Evolutionary conservation across 1,140 invertebrate species (phyloP).

Genomic region (Cherax quadricarinatus): DNA sequence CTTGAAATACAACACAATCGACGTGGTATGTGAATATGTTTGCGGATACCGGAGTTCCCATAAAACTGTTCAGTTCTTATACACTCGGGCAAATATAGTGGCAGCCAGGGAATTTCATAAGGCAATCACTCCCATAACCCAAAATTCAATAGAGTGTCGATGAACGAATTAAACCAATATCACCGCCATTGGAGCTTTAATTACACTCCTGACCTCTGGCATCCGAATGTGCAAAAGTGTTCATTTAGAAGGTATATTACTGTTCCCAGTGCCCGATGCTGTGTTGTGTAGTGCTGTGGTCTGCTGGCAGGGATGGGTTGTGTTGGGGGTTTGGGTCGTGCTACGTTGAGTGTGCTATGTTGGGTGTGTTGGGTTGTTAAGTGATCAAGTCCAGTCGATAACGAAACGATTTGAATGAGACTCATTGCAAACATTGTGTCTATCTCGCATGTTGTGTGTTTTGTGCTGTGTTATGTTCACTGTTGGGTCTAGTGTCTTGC

Average conservation of each 20-base stretch:
- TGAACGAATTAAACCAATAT: constrained; percentile 48
- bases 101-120: constrained; percentile 37
- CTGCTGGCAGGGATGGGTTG: neutral
- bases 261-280: neutral
- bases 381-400: no score
- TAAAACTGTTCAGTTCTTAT: neutral
- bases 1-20: no score
- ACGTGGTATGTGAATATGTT: neutral
- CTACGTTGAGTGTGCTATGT: neutral
- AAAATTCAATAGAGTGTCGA: constrained; percentile 45
- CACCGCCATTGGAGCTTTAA: constrained; percentile 39
- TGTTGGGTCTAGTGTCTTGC: neutral
- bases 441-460: neutral
- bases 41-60: neutral
- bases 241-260: constrained; percentile 21
- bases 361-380: no score
- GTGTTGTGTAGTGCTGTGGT: neutral
- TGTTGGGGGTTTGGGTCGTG: neutral
- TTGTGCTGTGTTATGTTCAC: neutral
- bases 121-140: constrained; percentile 10
- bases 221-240: constrained; percentile 37
- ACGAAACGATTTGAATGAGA: no score
- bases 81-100: constrained; percentile 16
- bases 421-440: no score
- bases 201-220: constrained; percentile 41